phyloP scores from a whole-genome alignment of 1,140 invertebrate species.

The Leptinotarsa undecemlineata region DNA sequence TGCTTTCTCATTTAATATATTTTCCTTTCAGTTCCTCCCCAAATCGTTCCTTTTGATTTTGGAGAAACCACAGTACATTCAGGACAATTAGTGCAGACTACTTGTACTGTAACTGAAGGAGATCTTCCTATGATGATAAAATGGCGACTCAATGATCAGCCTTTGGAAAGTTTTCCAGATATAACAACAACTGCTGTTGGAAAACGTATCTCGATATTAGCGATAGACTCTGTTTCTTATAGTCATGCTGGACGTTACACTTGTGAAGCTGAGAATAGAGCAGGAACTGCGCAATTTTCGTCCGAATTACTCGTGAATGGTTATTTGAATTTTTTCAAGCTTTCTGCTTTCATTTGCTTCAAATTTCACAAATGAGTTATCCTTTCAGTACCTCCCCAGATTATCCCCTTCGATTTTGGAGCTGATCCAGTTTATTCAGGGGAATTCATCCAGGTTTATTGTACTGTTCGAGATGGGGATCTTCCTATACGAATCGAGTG shows the following conservation, averaged over 20 bases:
- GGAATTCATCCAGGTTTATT: conserved; percentile 75
- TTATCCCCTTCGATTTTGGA: conserved; percentile 76
- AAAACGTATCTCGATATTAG: conserved; percentile 56
- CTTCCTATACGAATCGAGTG: conserved; percentile 58
- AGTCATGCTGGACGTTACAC: conserved; percentile 68
- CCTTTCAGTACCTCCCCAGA: conserved; percentile 63
- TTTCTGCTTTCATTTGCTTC: not conserved
- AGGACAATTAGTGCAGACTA: conserved; percentile 71
- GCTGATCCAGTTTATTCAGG: conserved; percentile 78
- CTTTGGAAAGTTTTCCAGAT: conserved; percentile 46
- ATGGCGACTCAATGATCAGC: conserved; percentile 67
- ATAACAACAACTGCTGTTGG: conserved; percentile 43
- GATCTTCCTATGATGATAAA: conserved; percentile 68
- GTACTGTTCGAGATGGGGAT: conserved; percentile 77
- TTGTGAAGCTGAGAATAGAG: conserved; percentile 69
- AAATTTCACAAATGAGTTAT: not conserved
- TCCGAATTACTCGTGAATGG: conserved; percentile 44
- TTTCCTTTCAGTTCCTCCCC: conserved; percentile 61
- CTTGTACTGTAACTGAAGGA: conserved; percentile 72
- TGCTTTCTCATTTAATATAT: conserved; percentile 34
- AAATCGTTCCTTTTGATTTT: conserved; percentile 70
- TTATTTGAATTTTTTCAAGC: conserved; percentile 31
- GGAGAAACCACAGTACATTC: conserved; percentile 67
- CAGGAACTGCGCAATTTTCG: conserved; percentile 59
- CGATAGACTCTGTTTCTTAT: conserved; percentile 73